phyloP scores from a whole-genome alignment of 2,888 invertebrate species.

The Auanema sp. region DNA sequence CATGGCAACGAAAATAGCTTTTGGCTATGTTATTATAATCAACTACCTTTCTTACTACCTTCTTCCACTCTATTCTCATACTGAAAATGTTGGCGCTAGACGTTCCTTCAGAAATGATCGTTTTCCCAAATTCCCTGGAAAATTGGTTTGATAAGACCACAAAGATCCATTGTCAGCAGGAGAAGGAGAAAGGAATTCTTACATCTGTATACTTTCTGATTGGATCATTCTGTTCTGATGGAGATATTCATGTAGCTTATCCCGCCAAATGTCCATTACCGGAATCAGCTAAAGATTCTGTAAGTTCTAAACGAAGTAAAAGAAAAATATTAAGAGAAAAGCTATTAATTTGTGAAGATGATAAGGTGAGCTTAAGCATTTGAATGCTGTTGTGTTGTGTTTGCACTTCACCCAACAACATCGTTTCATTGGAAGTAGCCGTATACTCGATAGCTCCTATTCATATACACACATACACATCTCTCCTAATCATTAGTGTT shows the following conservation, averaged over 20 bases:
- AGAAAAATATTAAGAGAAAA: background rate
- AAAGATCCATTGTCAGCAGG: constrained; percentile 22
- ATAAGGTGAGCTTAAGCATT: constrained; percentile 11
- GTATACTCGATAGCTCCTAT: background rate
- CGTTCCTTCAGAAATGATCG: constrained; percentile 32
- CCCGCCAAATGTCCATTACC: constrained; percentile 46
- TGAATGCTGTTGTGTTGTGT: constrained; percentile 14
- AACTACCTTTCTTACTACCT: no score
- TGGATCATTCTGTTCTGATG: constrained; percentile 41
- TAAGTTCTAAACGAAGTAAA: constrained; percentile 18
- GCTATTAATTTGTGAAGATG: constrained; percentile 13
- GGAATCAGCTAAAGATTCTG: constrained; percentile 34
- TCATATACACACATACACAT: no score
- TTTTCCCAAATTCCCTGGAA: constrained; percentile 41
- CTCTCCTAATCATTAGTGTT: background rate
- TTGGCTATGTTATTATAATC: no score
- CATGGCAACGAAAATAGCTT: constrained; percentile 1
- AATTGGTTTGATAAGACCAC: constrained; percentile 38
- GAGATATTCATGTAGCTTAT: constrained; percentile 46
- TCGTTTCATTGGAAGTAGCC: background rate
- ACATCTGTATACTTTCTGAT: constrained; percentile 43
- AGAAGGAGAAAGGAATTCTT: constrained; percentile 32
- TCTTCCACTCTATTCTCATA: no score
- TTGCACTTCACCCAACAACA: background rate
- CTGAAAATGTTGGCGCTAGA: constrained; percentile 19